Evolutionary conservation across 2,797 vertebrate genomes (phyloP), one percentile per base, ranked within the genome.

Genomic region (Phoebastria nigripes): DNA sequence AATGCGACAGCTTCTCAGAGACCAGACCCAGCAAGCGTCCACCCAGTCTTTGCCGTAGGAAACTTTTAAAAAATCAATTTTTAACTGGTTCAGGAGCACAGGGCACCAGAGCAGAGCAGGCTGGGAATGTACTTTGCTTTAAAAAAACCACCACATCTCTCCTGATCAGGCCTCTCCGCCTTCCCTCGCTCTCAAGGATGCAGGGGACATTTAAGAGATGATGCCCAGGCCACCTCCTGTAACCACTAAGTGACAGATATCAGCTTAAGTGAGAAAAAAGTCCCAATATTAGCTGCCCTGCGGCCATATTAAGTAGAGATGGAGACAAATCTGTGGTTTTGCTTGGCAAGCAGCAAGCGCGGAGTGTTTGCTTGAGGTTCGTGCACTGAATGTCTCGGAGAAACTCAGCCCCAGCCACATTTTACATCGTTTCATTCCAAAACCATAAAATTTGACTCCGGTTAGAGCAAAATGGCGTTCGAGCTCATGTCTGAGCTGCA

Each of bases 291-390:
- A 84, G 83, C 74, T 71, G 63, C 12, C 83, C 71, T 76, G 76
- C 0, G 74, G 96, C 91, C 90, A 54, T 1, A 1, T 46, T 96
- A 85, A 96, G 72, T 59, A 69, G 82, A 74, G 78, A 89, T 73
- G 66, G 76, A 94, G 94, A 82, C 62, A 37, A 58, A 69, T 46
- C 83, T 47, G 63, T 86, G 94, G 87, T 94, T 96, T 94, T 1
- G 0, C 73, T 95, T 90, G 90, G 95, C 92, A 81, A 84, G 66
- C n/a, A 8, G 66, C 42, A 55, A 44, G 56, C 25, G 6, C 0
- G 0, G 66, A 92, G 73, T 33, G 58, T 81, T 94, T 81, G 80
- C 67, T 47, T 82, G 86, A 93, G 76, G 83, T 87, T 91, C 28
- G 1, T 47, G 33, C 0, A 0, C 56, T 73, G 76, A 91, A 6